Percentiles rank a stretch among this genome's conserved stretches.
phyloP scores from a whole-genome alignment of 92 coral and sea anemone genomes.

The Umimayanthus kanabou region DNA sequence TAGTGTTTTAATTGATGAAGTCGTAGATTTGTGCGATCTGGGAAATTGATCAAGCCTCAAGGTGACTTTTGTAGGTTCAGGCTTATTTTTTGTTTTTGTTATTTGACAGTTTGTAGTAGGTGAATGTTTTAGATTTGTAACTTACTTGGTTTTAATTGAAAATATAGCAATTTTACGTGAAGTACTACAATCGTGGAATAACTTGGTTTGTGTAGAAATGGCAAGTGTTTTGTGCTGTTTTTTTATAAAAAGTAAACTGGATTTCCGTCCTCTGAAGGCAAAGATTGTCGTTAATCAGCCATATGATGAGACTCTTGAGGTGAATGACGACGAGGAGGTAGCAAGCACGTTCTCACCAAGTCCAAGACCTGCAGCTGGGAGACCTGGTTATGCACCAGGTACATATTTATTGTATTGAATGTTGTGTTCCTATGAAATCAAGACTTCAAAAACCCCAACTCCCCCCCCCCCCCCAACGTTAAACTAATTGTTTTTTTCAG shows the following conservation, averaged over 20 bases:
- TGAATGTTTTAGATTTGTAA: background rate
- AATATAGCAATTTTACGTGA: background rate
- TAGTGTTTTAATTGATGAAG: background rate
- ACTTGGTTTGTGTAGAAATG: background rate
- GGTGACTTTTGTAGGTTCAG: background rate
- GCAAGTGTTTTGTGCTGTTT: background rate
- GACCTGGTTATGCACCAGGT: constrained; percentile 76
- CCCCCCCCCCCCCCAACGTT: too few species aligned
- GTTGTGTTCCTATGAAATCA: too few species aligned
- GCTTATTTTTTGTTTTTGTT: background rate
- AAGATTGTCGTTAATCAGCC: constrained; percentile 95
- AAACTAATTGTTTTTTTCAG: too few species aligned
- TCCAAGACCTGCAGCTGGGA: constrained; percentile 85
- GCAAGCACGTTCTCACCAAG: constrained; percentile 98
- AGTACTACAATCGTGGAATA: background rate
- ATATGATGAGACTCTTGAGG: constrained; percentile 95
- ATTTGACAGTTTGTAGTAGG: background rate
- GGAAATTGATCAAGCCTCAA: background rate
- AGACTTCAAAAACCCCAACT: too few species aligned
- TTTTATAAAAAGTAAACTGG: background rate
- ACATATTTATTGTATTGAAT: background rate
- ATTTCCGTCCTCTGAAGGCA: constrained; percentile 45
- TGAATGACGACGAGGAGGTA: constrained; percentile 98
- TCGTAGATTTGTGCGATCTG: background rate
- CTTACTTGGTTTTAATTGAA: background rate